phyloP scores from a whole-genome alignment of 2,888 invertebrate species.

The Glyphotaelius pellucidus region DNA sequence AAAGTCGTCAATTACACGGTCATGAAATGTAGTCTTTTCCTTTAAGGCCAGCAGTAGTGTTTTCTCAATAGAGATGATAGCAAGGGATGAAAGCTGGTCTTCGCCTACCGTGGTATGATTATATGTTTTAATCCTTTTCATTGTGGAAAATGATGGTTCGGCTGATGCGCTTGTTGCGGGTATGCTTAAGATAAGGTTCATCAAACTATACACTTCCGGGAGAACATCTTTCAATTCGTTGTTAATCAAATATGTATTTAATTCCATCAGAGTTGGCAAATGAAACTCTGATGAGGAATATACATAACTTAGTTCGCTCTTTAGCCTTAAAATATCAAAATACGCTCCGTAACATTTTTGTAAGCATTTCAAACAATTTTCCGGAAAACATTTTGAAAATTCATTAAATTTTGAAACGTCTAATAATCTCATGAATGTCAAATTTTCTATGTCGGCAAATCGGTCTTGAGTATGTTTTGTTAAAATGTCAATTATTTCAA shows the following conservation, averaged over 20 bases:
- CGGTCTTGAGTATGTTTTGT: slow-evolving; percentile 9
- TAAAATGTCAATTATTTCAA: slow-evolving; percentile 8
- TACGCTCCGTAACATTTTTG: slow-evolving; percentile 6
- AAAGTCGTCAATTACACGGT: too few species aligned
- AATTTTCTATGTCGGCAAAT: slow-evolving; percentile 8
- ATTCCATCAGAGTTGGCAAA: slow-evolving; percentile 5
- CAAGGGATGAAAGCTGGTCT: slow-evolving; percentile 6
- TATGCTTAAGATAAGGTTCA: slow-evolving; percentile 3
- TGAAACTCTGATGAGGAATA: slow-evolving; percentile 30
- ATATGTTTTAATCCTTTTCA: slow-evolving; percentile 27
- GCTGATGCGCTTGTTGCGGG: slow-evolving; percentile 24
- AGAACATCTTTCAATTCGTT: slow-evolving; percentile 2
- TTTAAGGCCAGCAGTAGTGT: slow-evolving; percentile 12
- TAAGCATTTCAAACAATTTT: background rate
- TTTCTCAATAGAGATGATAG: background rate
- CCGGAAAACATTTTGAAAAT: background rate
- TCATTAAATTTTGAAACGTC: slow-evolving; percentile 20
- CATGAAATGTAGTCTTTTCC: background rate
- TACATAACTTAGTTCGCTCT: background rate
- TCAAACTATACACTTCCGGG: slow-evolving; percentile 16
- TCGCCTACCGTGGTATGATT: slow-evolving; percentile 17
- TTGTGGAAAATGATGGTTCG: slow-evolving; percentile 25
- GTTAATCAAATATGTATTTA: slow-evolving; percentile 13
- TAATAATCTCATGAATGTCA: slow-evolving; percentile 20
- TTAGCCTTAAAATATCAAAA: background rate